Percentiles rank a stretch among this genome's conserved stretches.
Evolutionary conservation across 2,888 invertebrate species (phyloP).

Genomic region (Nephrocerus scutellatus): DNA sequence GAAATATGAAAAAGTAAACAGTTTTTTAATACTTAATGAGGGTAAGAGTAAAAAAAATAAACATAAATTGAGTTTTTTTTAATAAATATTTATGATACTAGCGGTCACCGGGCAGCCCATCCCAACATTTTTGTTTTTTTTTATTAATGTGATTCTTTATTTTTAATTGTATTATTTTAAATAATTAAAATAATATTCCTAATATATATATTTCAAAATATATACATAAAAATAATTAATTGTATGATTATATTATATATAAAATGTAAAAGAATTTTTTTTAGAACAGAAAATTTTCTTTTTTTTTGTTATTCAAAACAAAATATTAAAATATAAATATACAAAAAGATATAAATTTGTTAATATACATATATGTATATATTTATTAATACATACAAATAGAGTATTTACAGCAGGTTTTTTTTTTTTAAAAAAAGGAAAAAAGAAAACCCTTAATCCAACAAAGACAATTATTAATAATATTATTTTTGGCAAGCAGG

Average conservation of each 20-base stretch:
- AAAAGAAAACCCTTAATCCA: no score
- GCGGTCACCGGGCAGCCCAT: constrained; percentile 50
- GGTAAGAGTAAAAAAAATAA: constrained; percentile 19
- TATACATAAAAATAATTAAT: constrained; percentile 12
- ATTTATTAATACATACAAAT: constrained; percentile 17
- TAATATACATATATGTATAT: constrained; percentile 27
- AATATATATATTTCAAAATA: constrained; percentile 8
- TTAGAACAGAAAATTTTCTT: constrained; percentile 10
- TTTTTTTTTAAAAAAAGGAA: no score
- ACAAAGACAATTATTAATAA: no score
- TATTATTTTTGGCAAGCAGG: constrained; percentile 23
- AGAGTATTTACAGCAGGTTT: no score
- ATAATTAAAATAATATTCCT: constrained; percentile 4
- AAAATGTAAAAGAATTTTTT: constrained; percentile 16
- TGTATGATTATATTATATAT: constrained; percentile 15
- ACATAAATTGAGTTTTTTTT: no score
- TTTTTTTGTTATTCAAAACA: constrained; percentile 20
- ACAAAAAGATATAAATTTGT: constrained; percentile 26
- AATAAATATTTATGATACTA: constrained; percentile 41
- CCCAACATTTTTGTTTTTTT: constrained; percentile 47
- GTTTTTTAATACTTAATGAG: no score
- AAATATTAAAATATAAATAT: constrained; percentile 21
- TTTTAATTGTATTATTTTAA: constrained; percentile 26
- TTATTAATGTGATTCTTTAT: constrained; percentile 30
- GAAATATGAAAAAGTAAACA: no score